Base-by-base conservation (phyloP, 2,797 vertebrate genomes). In the Cynodonichthys magdalenae region DNA sequence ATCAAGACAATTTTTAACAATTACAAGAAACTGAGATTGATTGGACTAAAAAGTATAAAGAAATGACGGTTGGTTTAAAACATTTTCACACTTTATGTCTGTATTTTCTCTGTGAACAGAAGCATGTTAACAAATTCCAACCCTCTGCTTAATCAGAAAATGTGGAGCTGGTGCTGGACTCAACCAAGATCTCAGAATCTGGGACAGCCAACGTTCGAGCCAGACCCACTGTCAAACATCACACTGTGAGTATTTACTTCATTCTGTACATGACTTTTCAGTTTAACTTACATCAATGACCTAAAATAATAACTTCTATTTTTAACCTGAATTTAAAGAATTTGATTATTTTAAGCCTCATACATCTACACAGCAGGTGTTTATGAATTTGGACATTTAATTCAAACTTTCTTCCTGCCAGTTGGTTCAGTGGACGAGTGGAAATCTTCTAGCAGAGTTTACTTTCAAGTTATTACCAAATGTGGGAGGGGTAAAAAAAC, bases 191-290 rank as follows among this genome's bases (percentile, higher is more conserved):
- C 53, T 81, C 71, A 0, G 93, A 94, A 46, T 92, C 93, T 1
- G 93, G 93, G 41, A 94, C 92, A 1, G 94, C 94, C 56, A 93
- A 92, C 9, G 94, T 94, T 42, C 84, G 92, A 14, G 87, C 92
- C 46, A 89, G 93, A 72, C 94, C 94, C 39, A 93, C 91, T 0
- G 93, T 94, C 73, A 94, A 92, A 41, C 93, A 93, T 78, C 74
- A 88, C 29, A 0, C 70, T 55, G 93, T 94, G 81, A 87, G 92
- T 93, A 77, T 65, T 61, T 19, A 59, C 24, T 57, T 51, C 0
- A 5, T 12, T 11, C 2, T 48, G 10, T 3, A 18, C 6, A n/a
- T 44, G 17, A 44, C 42, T 19, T 47, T 47, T n/a, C 36, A 12
- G 11, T 39, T 39, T 12, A 39, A 12, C 3, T 12, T 39, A 3